Evolutionary conservation across 2,888 invertebrate species (phyloP).

Genomic region (Rotaria socialis): DNA sequence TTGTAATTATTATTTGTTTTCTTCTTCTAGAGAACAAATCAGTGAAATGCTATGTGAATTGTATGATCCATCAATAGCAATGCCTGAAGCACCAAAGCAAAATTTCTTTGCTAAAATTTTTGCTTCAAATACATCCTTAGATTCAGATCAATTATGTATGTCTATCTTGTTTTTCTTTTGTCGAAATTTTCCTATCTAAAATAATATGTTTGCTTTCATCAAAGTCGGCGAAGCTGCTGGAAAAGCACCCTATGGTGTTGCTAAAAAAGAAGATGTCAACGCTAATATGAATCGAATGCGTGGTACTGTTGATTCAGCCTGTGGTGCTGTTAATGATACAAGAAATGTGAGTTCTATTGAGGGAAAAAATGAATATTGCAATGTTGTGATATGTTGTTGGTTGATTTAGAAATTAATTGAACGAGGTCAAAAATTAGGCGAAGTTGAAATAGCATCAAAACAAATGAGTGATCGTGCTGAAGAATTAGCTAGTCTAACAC

Average conservation of each 20-base stretch:
- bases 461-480: constrained; percentile 83
- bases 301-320: constrained; percentile 67
- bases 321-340: constrained; percentile 66
- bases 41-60: constrained; percentile 90
- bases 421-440: constrained; percentile 85
- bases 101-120: constrained; percentile 85
- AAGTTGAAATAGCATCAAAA: constrained; percentile 83
- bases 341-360: constrained; percentile 35
- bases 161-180: too few species aligned
- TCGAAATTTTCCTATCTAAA: background rate
- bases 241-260: constrained; percentile 79
- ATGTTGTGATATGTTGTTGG: too few species aligned
- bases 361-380: too few species aligned
- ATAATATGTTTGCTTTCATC: constrained; percentile 49
- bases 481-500: constrained; percentile 68
- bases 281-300: constrained; percentile 69
- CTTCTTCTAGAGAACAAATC: constrained; percentile 70
- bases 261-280: constrained; percentile 75
- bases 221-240: constrained; percentile 87
- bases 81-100: constrained; percentile 94
- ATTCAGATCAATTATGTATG: constrained; percentile 53
- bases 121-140: constrained; percentile 51
- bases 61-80: constrained; percentile 78
- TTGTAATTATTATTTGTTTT: background rate
- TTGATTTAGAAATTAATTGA: constrained; percentile 73